Evolutionary conservation across 2,797 vertebrate species (phyloP), one percentile per base, ranked within the genome.

Genomic region (Petrocephalus schoutedeni): DNA sequence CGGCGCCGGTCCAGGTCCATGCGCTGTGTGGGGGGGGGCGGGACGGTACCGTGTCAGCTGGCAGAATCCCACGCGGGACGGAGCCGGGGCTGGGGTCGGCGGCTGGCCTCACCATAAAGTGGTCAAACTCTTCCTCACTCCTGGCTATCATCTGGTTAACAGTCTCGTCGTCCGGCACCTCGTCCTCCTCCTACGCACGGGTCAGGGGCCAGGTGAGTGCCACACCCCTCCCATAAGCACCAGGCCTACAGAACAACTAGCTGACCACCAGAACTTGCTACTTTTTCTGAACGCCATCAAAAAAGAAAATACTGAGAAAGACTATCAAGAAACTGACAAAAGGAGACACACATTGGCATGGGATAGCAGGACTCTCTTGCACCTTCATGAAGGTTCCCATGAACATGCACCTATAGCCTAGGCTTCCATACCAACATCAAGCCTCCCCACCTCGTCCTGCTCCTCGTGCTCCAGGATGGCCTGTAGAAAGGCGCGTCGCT

Each of bases 101-200:
- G 3, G n/a, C 8, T 88, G 88, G 87, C 3, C 94, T 91, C 51
- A 99, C 98, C 98, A 99, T 99, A 94, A 99, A 99, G 51, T 97
- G 96, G 54, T 99, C 98, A 36, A 99, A 99, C 92, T 99, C 98
- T 90, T 99, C 98, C 89, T 99, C 98, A 0, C 97, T 97, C 58
- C 98, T 95, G 80, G 98, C 98, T 0, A 99, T 99, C 98, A 99
- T 99, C 93, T 99, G 98, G 91, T 99, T 99, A 87, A 99, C 98
- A 0, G 98, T 99, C 91, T 99, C 98, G 0, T 99, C 98, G 0
- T 99, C 98, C 0, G 98, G 98, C 0, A 99, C 98, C 77, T 99
- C 98, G 0, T 99, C 98, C 87, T 99, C 98, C 90, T 99, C 98
- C 98, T 99, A 92, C 89, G 92, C 93, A 49, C 5, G 16, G 64